phyloP scores from a whole-genome alignment of 2,797 vertebrate genomes.

The Myripristis jacobus region DNA sequence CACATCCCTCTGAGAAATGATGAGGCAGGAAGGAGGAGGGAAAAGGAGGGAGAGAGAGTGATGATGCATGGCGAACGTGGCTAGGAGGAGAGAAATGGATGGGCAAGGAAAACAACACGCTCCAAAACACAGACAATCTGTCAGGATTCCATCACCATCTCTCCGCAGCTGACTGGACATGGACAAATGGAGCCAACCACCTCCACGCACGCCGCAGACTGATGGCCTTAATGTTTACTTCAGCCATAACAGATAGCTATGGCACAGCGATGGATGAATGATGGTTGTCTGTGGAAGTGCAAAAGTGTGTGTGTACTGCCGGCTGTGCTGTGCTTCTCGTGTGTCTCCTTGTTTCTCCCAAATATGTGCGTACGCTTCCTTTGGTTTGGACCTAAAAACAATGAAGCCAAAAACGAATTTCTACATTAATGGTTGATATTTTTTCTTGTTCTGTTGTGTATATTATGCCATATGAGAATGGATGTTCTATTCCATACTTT shows the following conservation, averaged over 20 bases:
- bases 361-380: background rate
- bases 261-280: slow-evolving; percentile 61
- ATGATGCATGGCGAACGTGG: slow-evolving; percentile 80
- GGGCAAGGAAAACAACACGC: slow-evolving; percentile 82
- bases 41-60: slow-evolving; percentile 63
- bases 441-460: slow-evolving; percentile 34
- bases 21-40: slow-evolving; percentile 65
- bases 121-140: slow-evolving; percentile 82
- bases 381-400: background rate
- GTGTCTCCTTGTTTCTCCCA: slow-evolving; percentile 1
- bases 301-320: background rate
- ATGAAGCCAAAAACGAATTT: slow-evolving; percentile 7
- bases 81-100: slow-evolving; percentile 79
- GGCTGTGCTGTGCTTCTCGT: slow-evolving; percentile 4
- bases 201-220: slow-evolving; percentile 68
- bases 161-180: slow-evolving; percentile 78
- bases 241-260: slow-evolving; percentile 75
- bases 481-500: slow-evolving; percentile 61
- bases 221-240: slow-evolving; percentile 81
- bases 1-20: slow-evolving; percentile 68
- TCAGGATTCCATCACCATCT: slow-evolving; percentile 81
- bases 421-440: no score
- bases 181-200: slow-evolving; percentile 79
- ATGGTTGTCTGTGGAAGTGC: slow-evolving; percentile 53
- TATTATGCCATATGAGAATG: slow-evolving; percentile 47